Conservation (phyloP, 2,888 invertebrate species). For the Syrphus vitripennis region DNA sequence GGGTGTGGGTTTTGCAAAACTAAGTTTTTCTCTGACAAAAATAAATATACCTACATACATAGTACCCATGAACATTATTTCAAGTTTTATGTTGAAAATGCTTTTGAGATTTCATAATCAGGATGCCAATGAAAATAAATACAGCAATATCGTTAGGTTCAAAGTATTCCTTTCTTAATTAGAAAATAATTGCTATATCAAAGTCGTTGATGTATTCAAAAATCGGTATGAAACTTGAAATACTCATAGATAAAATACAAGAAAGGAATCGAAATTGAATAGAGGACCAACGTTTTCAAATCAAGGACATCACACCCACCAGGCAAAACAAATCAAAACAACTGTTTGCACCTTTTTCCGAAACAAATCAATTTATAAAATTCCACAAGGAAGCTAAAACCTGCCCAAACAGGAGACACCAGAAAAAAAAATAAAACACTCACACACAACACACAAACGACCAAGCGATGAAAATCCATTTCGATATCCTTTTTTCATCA, state of each 20-base stretch:
- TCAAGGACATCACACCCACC: constrained; percentile 60
- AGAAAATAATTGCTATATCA: background rate
- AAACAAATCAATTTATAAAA: constrained; percentile 61
- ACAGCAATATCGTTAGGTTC: background rate
- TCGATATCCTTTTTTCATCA: constrained; percentile 69
- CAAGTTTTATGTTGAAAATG: constrained; percentile 22
- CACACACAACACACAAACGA: constrained; percentile 16
- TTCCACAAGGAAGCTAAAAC: constrained; percentile 78
- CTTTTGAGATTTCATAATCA: constrained; percentile 26
- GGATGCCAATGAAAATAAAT: background rate
- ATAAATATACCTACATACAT: background rate
- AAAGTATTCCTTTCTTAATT: background rate
- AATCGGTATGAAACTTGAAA: background rate
- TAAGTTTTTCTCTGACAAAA: background rate
- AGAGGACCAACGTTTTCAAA: constrained; percentile 3
- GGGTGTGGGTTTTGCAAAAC: background rate
- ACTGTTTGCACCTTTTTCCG: constrained; percentile 46
- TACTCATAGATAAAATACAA: background rate
- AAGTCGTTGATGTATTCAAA: background rate
- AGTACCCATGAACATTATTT: background rate
- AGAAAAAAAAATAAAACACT: background rate
- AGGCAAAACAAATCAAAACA: constrained; percentile 30
- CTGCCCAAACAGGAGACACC: constrained; percentile 74
- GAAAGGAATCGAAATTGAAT: background rate
- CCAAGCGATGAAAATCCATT: constrained; percentile 69